Evolutionary conservation across 2,888 invertebrate species (phyloP), one percentile per base, ranked within the genome.

Genomic region (Cantharis rustica): DNA sequence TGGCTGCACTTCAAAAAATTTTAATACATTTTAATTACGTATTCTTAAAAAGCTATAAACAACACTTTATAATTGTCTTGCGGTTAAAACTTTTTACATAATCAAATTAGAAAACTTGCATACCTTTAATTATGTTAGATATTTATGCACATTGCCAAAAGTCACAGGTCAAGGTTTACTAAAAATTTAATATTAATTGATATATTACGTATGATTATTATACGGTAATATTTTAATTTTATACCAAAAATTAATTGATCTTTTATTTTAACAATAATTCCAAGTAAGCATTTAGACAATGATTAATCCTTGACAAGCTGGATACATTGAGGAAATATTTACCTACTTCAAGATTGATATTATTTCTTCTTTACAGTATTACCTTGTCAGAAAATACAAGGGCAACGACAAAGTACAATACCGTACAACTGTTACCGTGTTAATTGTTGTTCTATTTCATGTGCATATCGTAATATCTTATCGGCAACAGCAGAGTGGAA

Each of bases 381-480:
- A 66, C 23, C 61, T 66, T 71, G 63, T 68, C 20, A 61, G 64
- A 66, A 75, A 70, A 63, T 64, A 66, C 75, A 75, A 75, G 75
- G 75, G 75, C 70, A 75, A 70, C 70, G 31, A 75, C 70, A 47
- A 27, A 61, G 47, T n/a, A 47, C 47, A 17, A 68, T 70, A 71
- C 75, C 75, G 66, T 66, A 70, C 47, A n/a, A 47, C n/a, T 47
- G 47, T 47, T 47, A 71, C 66, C 66, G 61, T 64, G 26, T 71
- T 71, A 64, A 27, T 31, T 31, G 47, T 68, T 10, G 61, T 47
- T 68, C 23, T n/a, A 15, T 66, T 63, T 63, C 16, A 16, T 63
- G 16, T 63, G 9, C 23, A 23, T 27, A 27, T 31, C 23, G 23
- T 23, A 23, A 31, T 10, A 11, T 63, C 13, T 47, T 47, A n/a